A percentile compares a stretch with the other conserved stretches of the same genome.
Evolutionary conservation across 2,888 invertebrate species (phyloP).

Genomic region (Malacosoma neustria): DNA sequence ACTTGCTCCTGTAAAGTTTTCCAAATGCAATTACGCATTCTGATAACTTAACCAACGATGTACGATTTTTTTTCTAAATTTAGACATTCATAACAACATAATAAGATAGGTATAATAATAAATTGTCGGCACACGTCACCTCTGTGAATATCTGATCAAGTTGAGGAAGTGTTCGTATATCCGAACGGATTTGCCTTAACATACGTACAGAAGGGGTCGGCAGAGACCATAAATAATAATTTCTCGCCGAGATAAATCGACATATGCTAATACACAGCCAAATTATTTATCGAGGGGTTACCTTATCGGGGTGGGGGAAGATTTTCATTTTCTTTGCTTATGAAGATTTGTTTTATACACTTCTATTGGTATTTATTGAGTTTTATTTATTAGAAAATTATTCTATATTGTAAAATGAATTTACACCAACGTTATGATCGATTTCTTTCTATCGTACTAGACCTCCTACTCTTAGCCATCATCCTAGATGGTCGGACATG

Average conservation of each 20-base stretch:
- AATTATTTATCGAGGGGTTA: constrained; percentile 71
- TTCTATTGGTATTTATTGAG: too few species aligned
- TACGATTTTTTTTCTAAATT: too few species aligned
- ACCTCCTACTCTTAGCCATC: too few species aligned
- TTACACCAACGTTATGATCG: too few species aligned
- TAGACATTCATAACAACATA: neutral
- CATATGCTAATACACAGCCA: constrained; percentile 69
- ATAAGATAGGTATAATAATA: constrained; percentile 1
- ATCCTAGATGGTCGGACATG: too few species aligned
- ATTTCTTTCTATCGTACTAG: too few species aligned
- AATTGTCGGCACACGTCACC: neutral
- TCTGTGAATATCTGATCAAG: constrained; percentile 7
- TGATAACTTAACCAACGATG: too few species aligned
- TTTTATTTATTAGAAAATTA: too few species aligned
- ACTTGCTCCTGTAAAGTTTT: too few species aligned
- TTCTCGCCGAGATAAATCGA: constrained; percentile 68
- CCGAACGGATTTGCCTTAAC: constrained; percentile 56
- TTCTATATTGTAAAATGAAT: too few species aligned
- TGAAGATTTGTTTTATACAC: constrained; percentile 1
- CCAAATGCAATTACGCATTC: too few species aligned
- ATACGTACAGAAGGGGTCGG: constrained; percentile 53
- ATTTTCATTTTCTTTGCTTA: constrained; percentile 14
- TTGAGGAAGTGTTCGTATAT: constrained; percentile 27
- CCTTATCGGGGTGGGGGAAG: constrained; percentile 23
- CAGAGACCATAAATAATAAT: constrained; percentile 65